These are phyloP conservation scores for Pseudochirops cupreus DNA, from an alignment of 2,797 vertebrate genomes.

Conservation along the genomic window DNA sequence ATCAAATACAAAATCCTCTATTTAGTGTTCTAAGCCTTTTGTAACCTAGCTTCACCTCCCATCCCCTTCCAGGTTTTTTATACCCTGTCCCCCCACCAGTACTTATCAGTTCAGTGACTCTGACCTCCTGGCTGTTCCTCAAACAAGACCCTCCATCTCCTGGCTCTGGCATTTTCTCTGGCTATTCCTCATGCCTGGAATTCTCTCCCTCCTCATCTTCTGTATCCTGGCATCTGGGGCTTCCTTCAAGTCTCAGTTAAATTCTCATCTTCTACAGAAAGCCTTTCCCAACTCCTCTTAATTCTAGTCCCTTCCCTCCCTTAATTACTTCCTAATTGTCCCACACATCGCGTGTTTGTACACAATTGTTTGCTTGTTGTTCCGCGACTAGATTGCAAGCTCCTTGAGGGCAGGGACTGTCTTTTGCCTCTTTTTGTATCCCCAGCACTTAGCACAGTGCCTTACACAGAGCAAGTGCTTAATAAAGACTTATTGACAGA, in stretches of 20 bases:
- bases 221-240: background rate
- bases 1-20: background rate
- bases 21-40: background rate
- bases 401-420: background rate
- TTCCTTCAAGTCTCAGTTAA: background rate
- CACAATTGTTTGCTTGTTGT: background rate
- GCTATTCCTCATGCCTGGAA: background rate
- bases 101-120: background rate
- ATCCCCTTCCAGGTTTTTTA: background rate
- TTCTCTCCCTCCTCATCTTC: background rate
- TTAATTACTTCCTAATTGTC: background rate
- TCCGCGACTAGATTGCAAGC: background rate
- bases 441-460: background rate
- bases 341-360: background rate
- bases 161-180: background rate
- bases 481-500: background rate
- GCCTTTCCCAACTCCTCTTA: background rate
- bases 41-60: background rate
- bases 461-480: background rate
- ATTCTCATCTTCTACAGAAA: background rate
- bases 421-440: background rate
- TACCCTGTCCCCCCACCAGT: background rate
- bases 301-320: background rate
- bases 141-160: background rate
- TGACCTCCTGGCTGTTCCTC: background rate